phyloP scores from a whole-genome alignment of 2,113 vertebrate species.

The Cheirogaleus medius region DNA sequence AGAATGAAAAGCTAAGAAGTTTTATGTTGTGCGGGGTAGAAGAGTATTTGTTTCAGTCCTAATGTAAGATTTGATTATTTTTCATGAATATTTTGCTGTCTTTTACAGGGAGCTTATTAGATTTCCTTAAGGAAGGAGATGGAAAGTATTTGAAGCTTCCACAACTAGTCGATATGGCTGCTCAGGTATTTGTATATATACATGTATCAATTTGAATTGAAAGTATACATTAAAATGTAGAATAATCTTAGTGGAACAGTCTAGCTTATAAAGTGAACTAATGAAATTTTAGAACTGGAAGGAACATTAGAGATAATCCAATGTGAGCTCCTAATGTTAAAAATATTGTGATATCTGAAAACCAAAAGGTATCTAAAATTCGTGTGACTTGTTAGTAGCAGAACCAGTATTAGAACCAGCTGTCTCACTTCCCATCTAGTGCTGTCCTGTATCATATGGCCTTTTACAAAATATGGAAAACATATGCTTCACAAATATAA shows the following conservation, averaged over 20 bases:
- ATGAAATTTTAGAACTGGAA: slow-evolving; percentile 40
- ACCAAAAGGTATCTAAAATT: not conserved
- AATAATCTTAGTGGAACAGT: not conserved
- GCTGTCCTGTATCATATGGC: not conserved
- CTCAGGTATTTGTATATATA: slow-evolving; percentile 88
- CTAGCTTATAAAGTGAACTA: slow-evolving; percentile 4
- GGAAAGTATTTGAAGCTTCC: slow-evolving; percentile 96
- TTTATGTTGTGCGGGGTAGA: not conserved
- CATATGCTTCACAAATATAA: not conserved
- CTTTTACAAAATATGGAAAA: not conserved
- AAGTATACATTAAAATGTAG: slow-evolving; percentile 33
- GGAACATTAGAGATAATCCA: not conserved
- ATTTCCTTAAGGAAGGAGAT: slow-evolving; percentile 97
- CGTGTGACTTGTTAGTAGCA: not conserved
- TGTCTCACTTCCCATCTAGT: not conserved
- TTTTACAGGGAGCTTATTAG: slow-evolving; percentile 92
- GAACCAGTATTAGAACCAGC: not conserved
- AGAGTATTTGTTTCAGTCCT: not conserved
- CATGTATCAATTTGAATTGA: slow-evolving; percentile 12
- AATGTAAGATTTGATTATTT: slow-evolving; percentile 38
- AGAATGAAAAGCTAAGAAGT: slow-evolving; percentile 9
- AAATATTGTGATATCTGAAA: not conserved
- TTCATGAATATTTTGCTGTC: not conserved
- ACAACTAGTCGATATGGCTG: slow-evolving; percentile 96
- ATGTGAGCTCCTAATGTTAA: not conserved